Percentiles rank a stretch among this genome's conserved stretches.
These are phyloP conservation scores for Drosophila formosana DNA, from an alignment of 2,888 invertebrate species.

Conservation along the genomic window DNA sequence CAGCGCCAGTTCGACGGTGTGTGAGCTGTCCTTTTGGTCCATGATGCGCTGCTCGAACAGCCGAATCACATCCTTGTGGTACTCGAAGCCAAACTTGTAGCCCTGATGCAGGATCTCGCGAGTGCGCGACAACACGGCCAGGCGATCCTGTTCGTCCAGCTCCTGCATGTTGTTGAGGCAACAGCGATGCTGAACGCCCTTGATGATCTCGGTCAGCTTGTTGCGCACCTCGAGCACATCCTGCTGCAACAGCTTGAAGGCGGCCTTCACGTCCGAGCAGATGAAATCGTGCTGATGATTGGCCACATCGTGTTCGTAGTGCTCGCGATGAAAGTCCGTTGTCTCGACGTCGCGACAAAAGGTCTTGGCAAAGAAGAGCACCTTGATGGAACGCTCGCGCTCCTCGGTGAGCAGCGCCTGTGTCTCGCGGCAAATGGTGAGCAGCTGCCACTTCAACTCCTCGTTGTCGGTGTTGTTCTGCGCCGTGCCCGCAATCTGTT, in stretches of 20 bases:
- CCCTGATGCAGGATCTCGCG: constrained; percentile 93
- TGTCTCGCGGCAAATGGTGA: constrained; percentile 90
- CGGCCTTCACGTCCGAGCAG: constrained; percentile 87
- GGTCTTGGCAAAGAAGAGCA: constrained; percentile 92
- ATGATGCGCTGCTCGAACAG: constrained; percentile 86
- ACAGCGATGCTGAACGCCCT: constrained; percentile 83
- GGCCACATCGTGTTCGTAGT: constrained; percentile 83
- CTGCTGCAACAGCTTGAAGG: constrained; percentile 87
- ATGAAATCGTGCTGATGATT: constrained; percentile 85
- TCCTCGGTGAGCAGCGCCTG: constrained; percentile 92
- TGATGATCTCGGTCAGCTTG: constrained; percentile 85
- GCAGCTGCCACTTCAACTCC: constrained; percentile 83
- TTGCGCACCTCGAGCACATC: constrained; percentile 83
- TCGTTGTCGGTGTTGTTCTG: constrained; percentile 76
- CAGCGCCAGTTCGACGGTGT: constrained; percentile 86
- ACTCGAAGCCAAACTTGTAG: constrained; percentile 95
- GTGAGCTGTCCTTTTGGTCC: constrained; percentile 81
- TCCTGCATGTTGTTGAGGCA: constrained; percentile 80
- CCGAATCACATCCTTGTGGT: constrained; percentile 86
- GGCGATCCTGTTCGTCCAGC: constrained; percentile 73
- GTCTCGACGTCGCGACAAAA: constrained; percentile 89
- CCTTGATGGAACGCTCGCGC: constrained; percentile 92
- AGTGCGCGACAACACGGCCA: constrained; percentile 88
- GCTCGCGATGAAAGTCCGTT: constrained; percentile 85
- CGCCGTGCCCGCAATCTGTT: constrained; percentile 81